Evolutionary conservation across 2,888 invertebrate species (phyloP), one percentile per base, ranked within the genome.

Genomic region (Pharmacophagus antenor): DNA sequence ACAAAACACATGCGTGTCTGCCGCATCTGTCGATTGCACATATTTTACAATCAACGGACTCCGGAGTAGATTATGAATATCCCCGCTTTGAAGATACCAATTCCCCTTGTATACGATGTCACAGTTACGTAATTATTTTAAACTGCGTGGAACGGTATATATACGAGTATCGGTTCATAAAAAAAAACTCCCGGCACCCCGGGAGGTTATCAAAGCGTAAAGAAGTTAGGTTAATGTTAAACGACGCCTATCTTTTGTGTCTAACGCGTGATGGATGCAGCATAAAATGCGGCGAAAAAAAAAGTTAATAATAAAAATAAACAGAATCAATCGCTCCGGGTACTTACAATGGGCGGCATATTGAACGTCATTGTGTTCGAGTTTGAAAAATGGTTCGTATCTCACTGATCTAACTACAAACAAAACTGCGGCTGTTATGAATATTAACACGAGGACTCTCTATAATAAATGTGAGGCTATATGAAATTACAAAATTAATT

Each of bases 141-240:
- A 70, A 63, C 79, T 79, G 73, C 79, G 76, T 55, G 41, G 25
- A 27, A 42, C 56, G 47, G 58, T 52, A 67, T 63, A 62, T 61
- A 63, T 56, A 42, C 0, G 49, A 54, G 66, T 62, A 65, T 70
- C 66, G 63, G 63, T 68, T 62, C 66, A 71, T 71, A 78, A 77
- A 80, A n/a, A n/a, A 77, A 74, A 66, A n/a, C 42, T 63, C 62
- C 62, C 56, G 67, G 67, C 79, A 72, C 84, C 82, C 82, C 77
- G 76, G 76, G 76, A 74, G 73, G 76, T 74, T 82, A 88, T 89
- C 80, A 89, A 89, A 89, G 79, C 89, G 88, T 89, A 87, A 88
- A 88, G 88, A 88, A 89, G 88, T 89, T 88, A 88, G 86, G 83
- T 84, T 85, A 88, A 88, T 88, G 87, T 86, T 84, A 85, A 87